Evolutionary conservation across 2,113 vertebrate species (phyloP), one percentile per base, ranked within the genome.

Genomic region (Myotis lucifugus): DNA sequence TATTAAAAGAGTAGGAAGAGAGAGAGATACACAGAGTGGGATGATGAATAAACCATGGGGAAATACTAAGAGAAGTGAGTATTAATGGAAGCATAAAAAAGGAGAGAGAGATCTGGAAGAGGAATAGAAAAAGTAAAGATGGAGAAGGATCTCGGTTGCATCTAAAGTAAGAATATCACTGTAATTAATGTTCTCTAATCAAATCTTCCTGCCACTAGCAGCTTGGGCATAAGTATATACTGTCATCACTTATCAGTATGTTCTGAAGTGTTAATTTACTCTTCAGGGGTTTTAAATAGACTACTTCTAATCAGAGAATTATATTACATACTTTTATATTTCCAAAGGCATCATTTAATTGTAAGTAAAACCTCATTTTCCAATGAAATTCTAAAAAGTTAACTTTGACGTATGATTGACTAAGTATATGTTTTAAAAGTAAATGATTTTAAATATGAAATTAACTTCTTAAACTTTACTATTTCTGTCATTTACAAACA

Each of bases 401-500:
- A 37, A 48, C 14, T 50, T 17, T 66, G 25, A 48, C 59, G 8
- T 40, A 52, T 70, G 50, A 85, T 32, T 67, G 27, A 86, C 61
- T 76, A 76, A 46, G 14, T 54, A 42, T 56, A 76, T 50, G 67
- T 46, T 88, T 82, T 82, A 73, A 29, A 29, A 90, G 83, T 40
- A 70, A 77, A 66, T 56, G 2, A 73, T 73, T 92, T 91, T 48
- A 85, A 87, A n/a, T 56, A n/a, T 40, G 25, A 46, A 85, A 85
- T 94, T 95, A 54, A 93, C 29, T 77, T 92, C 34, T 42, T 42
- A 82, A 61, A 52, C 13, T 27, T 91, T 40, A 85, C 29, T 46
- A 54, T 64, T 86, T 74, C 34, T 92, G 14, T 85, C n/a, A 64
- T 81, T 92, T 90, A 56, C 13, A 81, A 93, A 83, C 29, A 93